phyloP scores from a whole-genome alignment of 2,888 invertebrate genomes.

The Thereva nobilitata region DNA sequence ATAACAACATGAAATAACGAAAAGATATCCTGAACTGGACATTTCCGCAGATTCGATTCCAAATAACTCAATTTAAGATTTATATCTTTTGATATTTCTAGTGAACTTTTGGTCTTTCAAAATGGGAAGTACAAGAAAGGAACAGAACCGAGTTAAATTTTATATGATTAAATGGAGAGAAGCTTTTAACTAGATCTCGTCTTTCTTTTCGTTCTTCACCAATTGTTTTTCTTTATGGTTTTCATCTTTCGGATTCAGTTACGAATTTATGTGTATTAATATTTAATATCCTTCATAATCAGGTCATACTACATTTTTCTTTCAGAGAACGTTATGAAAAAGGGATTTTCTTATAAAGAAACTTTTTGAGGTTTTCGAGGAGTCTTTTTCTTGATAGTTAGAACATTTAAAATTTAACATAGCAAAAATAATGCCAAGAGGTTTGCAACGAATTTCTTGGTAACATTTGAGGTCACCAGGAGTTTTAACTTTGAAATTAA shows the following conservation, averaged over 20 bases:
- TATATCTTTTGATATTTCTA: constrained; percentile 17
- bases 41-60: constrained; percentile 34
- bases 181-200: background rate
- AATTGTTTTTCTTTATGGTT: constrained; percentile 18
- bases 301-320: background rate
- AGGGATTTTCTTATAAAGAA: no score
- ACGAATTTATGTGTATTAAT: no score
- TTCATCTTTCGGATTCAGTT: constrained; percentile 20
- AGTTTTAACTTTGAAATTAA: no score
- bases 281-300: background rate
- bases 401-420: no score
- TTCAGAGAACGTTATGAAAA: no score
- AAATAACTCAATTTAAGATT: constrained; percentile 33
- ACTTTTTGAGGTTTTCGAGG: no score
- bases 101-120: constrained; percentile 18
- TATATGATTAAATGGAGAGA: constrained; percentile 3
- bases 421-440: no score
- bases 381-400: no score
- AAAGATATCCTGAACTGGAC: constrained; percentile 2
- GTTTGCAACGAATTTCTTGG: no score
- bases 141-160: constrained; percentile 26
- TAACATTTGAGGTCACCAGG: no score
- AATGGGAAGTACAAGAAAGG: constrained; percentile 1
- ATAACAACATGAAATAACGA: background rate
- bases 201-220: constrained; percentile 1